Percentiles rank a stretch among this genome's conserved stretches.
These are phyloP conservation scores for Rhabdomys pumilio DNA, from an alignment of 2,797 vertebrate species.

Conservation along the genomic window DNA sequence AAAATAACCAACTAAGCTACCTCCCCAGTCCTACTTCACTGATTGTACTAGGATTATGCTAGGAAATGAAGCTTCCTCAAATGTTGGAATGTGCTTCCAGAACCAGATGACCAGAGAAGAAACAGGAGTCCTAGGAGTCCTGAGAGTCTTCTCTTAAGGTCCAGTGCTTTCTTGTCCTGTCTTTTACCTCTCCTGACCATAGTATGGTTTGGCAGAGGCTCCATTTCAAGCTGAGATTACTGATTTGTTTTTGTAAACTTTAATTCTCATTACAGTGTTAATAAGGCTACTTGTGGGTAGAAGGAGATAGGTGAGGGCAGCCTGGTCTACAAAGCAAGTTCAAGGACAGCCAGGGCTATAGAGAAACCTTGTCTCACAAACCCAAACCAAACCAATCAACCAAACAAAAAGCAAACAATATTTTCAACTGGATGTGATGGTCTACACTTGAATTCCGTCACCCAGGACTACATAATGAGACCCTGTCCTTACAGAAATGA, in stretches of 20 bases:
- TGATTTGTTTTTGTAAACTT: neutral
- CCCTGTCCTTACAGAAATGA: neutral
- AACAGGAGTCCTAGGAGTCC: conserved; percentile 85
- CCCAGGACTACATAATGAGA: neutral
- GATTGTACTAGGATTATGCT: conserved; percentile 85
- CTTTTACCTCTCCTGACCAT: neutral
- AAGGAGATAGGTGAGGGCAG: neutral
- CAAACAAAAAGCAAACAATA: neutral
- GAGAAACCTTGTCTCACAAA: neutral
- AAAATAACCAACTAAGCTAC: neutral
- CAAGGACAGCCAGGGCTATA: neutral
- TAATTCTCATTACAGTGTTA: conserved; percentile 20
- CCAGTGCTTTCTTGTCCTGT: neutral
- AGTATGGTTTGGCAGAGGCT: neutral
- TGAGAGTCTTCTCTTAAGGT: conserved; percentile 86
- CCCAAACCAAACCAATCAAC: neutral
- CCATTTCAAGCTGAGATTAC: conserved; percentile 31
- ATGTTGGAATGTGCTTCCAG: conserved; percentile 92
- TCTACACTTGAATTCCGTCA: neutral
- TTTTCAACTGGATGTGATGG: neutral
- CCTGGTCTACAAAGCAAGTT: neutral
- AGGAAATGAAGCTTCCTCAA: conserved; percentile 92
- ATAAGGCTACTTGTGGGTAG: conserved; percentile 34
- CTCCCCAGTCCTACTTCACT: neutral
- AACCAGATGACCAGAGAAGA: conserved; percentile 86